Base-by-base conservation (phyloP, 2,797 vertebrate species). In the Hemibagrus guttatus region DNA sequence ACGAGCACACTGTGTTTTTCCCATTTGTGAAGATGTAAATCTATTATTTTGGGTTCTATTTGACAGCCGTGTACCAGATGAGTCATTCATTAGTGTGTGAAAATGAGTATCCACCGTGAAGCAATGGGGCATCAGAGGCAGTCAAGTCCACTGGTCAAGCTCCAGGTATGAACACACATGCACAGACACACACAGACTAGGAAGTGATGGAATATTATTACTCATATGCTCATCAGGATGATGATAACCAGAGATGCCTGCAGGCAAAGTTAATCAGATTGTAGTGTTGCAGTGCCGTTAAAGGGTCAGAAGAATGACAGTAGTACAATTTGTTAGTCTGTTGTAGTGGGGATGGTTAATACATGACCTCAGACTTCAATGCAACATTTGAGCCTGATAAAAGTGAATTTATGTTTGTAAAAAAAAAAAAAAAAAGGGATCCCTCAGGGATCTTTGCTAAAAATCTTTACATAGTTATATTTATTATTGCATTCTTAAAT, bases 11-110 rank as follows among this genome's bases (percentile, higher is more conserved):
- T 78, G 64, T 88, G 86, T 58, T 84, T 76, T 88, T 64, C 52
- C 84, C 54, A 83, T 83, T 85, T 80, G 80, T 56, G 81, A 88
- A 89, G 78, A 90, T 89, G 86, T 86, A 91, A 86, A 88, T 89
- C 87, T 85, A 87, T 91, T 89, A 89, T 88, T 81, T 82, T 71
- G 74, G 78, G 59, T 71, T 85, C 85, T 83, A 83, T 89, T 83
- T 84, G 87, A 85, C 82, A 87, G 74, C 61, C 46, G 6, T 28
- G 66, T 35, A 84, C 59, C 31, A 11, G 46, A 80, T 81, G 74
- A 88, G 72, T 89, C 85, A 86, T 87, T 91, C 59, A 86, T 91
- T 91, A 88, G 71, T 23, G 49, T 54, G 14, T 39, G 54, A 84
- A 87, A 86, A 89, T 79, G 63, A 83, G 75, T 46, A 79, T 63